Percentiles rank a stretch among this genome's conserved stretches.
phyloP scores from a whole-genome alignment of 2,113 vertebrate genomes.

The Pelmatolapia mariae region DNA sequence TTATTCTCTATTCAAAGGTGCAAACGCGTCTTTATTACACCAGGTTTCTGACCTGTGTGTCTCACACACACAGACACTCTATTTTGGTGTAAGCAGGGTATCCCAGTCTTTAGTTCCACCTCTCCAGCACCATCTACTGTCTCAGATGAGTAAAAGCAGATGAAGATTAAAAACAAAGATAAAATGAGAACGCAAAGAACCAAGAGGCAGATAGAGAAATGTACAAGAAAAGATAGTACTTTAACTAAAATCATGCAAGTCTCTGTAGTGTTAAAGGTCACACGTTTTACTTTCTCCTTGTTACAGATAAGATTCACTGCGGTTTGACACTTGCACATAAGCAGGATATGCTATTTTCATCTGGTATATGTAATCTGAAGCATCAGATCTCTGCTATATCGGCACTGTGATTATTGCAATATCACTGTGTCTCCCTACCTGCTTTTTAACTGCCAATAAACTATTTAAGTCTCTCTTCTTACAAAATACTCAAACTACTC shows the following conservation, averaged over 20 bases:
- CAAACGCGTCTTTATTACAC: background rate
- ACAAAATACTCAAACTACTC: background rate
- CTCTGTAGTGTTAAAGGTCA: background rate
- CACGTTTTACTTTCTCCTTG: background rate
- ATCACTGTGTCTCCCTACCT: background rate
- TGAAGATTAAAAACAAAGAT: background rate
- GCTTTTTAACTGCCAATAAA: background rate
- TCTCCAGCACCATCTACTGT: conserved; percentile 48
- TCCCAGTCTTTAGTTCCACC: background rate
- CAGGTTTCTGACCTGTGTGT: background rate
- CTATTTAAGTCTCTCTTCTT: background rate
- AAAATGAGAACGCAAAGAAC: background rate
- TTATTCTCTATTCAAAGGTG: background rate
- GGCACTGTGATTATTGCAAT: background rate
- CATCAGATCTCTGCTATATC: background rate
- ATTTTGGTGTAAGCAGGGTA: background rate
- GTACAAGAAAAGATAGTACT: background rate
- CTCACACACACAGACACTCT: background rate
- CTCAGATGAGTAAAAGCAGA: background rate
- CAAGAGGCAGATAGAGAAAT: background rate
- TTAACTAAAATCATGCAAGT: background rate
- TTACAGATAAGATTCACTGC: background rate
- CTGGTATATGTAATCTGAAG: background rate
- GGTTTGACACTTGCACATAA: background rate
- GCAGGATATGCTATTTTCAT: background rate